Evolutionary conservation across 2,113 vertebrate genomes (phyloP).

Genomic region (Zosterops pallidus): DNA sequence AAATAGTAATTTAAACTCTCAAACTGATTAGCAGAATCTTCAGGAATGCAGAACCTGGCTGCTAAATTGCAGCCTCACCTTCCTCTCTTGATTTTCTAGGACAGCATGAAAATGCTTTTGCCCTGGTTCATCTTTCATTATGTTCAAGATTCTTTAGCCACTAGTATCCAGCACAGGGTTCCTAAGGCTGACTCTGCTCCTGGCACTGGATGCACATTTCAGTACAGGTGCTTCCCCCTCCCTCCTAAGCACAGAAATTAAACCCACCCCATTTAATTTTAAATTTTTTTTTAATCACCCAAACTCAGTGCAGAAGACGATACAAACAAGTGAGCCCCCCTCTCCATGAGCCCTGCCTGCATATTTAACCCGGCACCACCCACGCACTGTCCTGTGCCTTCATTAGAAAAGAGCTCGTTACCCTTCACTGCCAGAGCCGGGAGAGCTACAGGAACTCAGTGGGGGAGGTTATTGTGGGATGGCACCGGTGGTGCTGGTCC

Average conservation of each 20-base stretch:
- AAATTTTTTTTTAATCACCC: neutral
- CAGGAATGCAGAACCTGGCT: neutral
- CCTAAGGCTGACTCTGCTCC: neutral
- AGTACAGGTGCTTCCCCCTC: neutral
- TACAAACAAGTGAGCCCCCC: neutral
- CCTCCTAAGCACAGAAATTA: neutral
- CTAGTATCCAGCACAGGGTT: neutral
- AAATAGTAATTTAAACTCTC: neutral
- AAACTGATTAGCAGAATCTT: neutral
- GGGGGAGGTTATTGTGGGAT: constrained; percentile 5
- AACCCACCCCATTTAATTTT: neutral
- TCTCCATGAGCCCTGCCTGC: accelerated
- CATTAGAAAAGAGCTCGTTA: neutral
- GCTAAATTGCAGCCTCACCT: accelerated
- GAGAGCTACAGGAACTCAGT: neutral
- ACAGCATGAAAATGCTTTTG: neutral
- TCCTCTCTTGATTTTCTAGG: neutral
- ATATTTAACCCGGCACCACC: neutral
- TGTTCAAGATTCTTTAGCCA: neutral
- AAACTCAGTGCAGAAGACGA: neutral
- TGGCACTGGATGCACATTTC: accelerated
- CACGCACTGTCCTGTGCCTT: neutral
- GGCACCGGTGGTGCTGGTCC: neutral
- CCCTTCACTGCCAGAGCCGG: neutral
- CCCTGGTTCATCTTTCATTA: neutral